Evolutionary conservation across 2,888 invertebrate genomes (phyloP).

Genomic region (Callinectes sapidus): DNA sequence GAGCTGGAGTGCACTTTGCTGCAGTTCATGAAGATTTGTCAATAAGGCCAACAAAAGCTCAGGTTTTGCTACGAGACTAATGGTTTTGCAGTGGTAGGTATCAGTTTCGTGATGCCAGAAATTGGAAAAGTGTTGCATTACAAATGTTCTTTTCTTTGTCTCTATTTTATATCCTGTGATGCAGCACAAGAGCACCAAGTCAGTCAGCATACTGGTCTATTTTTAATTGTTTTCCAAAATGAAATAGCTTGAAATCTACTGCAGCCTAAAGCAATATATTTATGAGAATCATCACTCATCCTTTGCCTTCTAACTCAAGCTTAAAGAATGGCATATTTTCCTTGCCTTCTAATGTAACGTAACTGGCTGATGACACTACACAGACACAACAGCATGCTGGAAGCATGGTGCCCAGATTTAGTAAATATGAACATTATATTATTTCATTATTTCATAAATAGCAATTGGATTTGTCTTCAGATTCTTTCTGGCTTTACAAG

Average conservation of each 20-base stretch:
- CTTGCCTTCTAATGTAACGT: neutral
- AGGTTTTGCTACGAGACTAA: neutral
- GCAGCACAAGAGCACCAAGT: constrained; percentile 31
- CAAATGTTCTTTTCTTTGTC: neutral
- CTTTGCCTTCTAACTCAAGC: neutral
- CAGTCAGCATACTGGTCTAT: constrained; percentile 20
- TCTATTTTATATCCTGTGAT: constrained; percentile 13
- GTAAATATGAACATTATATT: constrained; percentile 15
- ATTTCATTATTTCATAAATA: neutral
- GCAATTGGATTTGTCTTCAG: neutral
- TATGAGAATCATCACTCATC: neutral
- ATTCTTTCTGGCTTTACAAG: constrained; percentile 13
- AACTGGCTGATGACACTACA: constrained; percentile 13
- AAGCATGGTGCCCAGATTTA: constrained; percentile 22
- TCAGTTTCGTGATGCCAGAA: constrained; percentile 16
- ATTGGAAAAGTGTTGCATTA: neutral
- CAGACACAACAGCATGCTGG: constrained; percentile 28
- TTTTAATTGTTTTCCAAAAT: neutral
- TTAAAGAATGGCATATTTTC: neutral
- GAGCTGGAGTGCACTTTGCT: constrained; percentile 5
- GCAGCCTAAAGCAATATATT: neutral
- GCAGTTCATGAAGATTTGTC: neutral
- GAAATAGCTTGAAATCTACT: neutral
- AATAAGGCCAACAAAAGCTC: neutral
- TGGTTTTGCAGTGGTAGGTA: neutral